Percentiles rank a stretch among this genome's conserved stretches.
phyloP scores from a whole-genome alignment of 64 coral and sea anemone genomes.

The Stylophora pistillata region DNA sequence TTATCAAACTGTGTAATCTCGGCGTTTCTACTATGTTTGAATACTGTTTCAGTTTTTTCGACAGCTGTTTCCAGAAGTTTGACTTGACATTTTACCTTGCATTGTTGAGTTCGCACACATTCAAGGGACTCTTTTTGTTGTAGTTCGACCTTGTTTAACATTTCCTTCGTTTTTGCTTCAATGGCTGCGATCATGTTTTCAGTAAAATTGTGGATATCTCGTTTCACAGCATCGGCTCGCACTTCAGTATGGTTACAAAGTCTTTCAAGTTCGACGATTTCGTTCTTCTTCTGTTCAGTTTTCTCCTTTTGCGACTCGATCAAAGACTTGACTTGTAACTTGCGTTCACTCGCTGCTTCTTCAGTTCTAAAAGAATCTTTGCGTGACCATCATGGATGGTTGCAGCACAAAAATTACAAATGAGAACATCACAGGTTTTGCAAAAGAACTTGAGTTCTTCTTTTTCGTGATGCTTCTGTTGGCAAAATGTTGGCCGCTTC shows the following conservation, averaged over 20 bases:
- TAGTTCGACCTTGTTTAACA: not conserved
- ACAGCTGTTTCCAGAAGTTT: not conserved
- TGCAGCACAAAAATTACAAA: not conserved
- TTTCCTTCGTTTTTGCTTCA: not conserved
- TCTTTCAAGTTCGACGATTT: not conserved
- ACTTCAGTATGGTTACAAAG: not conserved
- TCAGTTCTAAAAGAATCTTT: not conserved
- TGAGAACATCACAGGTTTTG: not conserved
- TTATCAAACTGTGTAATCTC: constrained; percentile 8
- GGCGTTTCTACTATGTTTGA: not conserved
- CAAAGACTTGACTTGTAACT: not conserved
- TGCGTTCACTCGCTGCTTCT: not conserved
- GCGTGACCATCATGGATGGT: not conserved
- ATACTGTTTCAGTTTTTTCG: not conserved
- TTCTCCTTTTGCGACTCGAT: not conserved
- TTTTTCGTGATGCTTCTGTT: not conserved
- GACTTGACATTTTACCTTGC: not conserved
- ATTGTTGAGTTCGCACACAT: not conserved
- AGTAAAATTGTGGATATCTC: not conserved
- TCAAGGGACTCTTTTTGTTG: not conserved
- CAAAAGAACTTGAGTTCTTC: not conserved
- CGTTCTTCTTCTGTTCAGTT: not conserved
- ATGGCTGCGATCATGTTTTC: not conserved
- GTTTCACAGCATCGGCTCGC: not conserved
- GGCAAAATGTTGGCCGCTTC: not conserved